A percentile compares a stretch with the other conserved stretches of the same genome.
Evolutionary conservation across 2,797 vertebrate species (phyloP).

Genomic region (Anolis apletophallus): DNA sequence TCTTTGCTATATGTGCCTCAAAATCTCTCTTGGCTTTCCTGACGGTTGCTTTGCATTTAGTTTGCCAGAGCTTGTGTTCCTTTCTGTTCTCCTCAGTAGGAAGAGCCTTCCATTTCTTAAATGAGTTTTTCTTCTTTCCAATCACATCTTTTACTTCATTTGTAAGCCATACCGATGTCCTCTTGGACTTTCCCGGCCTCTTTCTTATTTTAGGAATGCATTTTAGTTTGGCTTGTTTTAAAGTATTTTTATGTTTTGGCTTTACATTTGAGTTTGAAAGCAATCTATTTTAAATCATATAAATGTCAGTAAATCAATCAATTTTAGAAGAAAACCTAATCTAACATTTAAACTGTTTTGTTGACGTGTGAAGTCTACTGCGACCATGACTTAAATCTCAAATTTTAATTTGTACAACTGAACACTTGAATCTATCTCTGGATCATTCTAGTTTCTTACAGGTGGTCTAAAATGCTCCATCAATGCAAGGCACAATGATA

Average conservation of each 20-base stretch:
- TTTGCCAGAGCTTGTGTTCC: too few species aligned
- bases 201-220: too few species aligned
- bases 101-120: too few species aligned
- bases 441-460: constrained; percentile 30
- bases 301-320: constrained; percentile 57
- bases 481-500: neutral
- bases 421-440: constrained; percentile 23
- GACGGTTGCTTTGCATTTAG: too few species aligned
- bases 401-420: constrained; percentile 3
- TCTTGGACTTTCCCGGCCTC: too few species aligned
- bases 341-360: constrained; percentile 35
- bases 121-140: too few species aligned
- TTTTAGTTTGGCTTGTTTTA: too few species aligned
- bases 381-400: neutral
- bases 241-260: constrained; percentile 41
- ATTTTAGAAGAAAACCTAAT: constrained; percentile 47
- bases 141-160: too few species aligned
- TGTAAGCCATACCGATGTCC: too few species aligned
- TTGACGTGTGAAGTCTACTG: neutral
- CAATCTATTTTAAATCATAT: constrained; percentile 58
- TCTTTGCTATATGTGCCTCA: too few species aligned
- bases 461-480: neutral
- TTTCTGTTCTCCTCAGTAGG: too few species aligned
- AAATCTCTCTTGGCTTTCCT: too few species aligned
- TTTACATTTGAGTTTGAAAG: constrained; percentile 35